Evolutionary conservation across 2,888 invertebrate species (phyloP).

Genomic region (Scaptomyza cyrtandrae): DNA sequence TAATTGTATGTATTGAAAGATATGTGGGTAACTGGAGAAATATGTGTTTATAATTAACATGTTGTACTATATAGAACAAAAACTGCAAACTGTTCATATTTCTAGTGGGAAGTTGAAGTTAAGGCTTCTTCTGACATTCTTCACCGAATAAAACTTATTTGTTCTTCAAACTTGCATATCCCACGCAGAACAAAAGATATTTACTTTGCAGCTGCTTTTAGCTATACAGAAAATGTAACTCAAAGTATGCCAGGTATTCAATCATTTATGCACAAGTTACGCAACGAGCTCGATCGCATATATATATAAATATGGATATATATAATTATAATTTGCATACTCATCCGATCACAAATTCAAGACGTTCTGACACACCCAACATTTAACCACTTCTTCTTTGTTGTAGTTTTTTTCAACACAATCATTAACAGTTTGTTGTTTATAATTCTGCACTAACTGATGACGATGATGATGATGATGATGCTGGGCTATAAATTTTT

Average conservation of each 20-base stretch:
- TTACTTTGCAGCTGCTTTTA: slow-evolving; percentile 10
- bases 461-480: slow-evolving; percentile 8
- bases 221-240: neutral
- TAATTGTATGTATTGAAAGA: neutral
- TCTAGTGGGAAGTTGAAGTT: neutral
- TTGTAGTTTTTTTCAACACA: slow-evolving; percentile 17
- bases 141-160: neutral
- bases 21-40: neutral
- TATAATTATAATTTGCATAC: slow-evolving; percentile 52
- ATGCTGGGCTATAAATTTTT: slow-evolving; percentile 26
- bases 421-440: slow-evolving; percentile 47
- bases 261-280: slow-evolving; percentile 13
- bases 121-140: neutral
- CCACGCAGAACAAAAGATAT: slow-evolving; percentile 6
- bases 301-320: neutral
- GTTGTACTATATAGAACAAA: too few species aligned
- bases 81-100: neutral
- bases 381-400: slow-evolving; percentile 10
- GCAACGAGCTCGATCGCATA: slow-evolving; percentile 17
- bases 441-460: slow-evolving; percentile 33
- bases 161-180: slow-evolving; percentile 17
- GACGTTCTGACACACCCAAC: slow-evolving; percentile 45
- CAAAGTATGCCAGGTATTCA: slow-evolving; percentile 6
- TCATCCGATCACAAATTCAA: slow-evolving; percentile 41
- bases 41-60: neutral